phyloP scores from a whole-genome alignment of 2,113 vertebrate species.

The Anoplopoma fimbria region DNA sequence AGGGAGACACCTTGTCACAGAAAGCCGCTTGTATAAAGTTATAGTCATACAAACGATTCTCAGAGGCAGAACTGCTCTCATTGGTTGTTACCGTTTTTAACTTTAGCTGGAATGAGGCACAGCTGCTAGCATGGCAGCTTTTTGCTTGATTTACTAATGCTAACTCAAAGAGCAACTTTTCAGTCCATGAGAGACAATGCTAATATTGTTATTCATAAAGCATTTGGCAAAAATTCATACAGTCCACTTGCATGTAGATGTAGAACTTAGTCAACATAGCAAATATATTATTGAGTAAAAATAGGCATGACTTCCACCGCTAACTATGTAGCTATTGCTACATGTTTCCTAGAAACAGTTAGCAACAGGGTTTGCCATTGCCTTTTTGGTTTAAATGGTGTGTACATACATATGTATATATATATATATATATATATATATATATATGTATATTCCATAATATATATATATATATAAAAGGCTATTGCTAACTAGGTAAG shows the following conservation, averaged over 20 bases:
- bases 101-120: neutral
- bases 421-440: neutral
- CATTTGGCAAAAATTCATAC: neutral
- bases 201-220: neutral
- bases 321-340: neutral
- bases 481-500: no score
- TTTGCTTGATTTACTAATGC: neutral
- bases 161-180: neutral
- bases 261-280: neutral
- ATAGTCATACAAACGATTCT: slow-evolving; percentile 33
- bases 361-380: no score
- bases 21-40: slow-evolving; percentile 28
- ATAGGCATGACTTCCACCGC: neutral
- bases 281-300: neutral
- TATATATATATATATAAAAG: neutral
- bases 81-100: neutral
- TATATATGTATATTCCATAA: neutral
- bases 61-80: slow-evolving; percentile 12
- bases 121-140: neutral
- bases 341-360: neutral
- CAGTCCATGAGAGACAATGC: neutral
- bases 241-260: neutral
- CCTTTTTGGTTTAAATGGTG: no score
- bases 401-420: no score
- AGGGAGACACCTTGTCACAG: slow-evolving; percentile 31